Percentiles rank a stretch among this genome's conserved stretches.
Conservation (phyloP, 2,888 invertebrate genomes). For the Lymantria dispar region DNA sequence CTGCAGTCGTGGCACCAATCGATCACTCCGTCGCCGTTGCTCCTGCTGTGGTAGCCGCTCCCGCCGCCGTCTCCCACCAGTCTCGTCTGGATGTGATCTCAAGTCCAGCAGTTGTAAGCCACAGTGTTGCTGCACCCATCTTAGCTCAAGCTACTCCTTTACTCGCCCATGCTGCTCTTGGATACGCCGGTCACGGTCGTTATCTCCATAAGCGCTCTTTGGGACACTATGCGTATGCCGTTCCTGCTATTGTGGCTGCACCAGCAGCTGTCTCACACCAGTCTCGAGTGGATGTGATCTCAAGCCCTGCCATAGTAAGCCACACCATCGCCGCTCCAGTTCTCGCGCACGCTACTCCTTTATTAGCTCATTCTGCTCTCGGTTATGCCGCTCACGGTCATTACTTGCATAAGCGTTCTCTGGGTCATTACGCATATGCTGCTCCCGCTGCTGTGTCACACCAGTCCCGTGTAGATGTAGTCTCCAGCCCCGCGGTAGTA, state of each 20-base stretch:
- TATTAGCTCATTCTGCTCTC: slow-evolving; percentile 28
- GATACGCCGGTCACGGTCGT: slow-evolving; percentile 46
- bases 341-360: slow-evolving; percentile 12
- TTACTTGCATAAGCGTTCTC: slow-evolving; percentile 54
- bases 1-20: slow-evolving; percentile 41
- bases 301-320: slow-evolving; percentile 40
- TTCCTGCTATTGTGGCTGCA: slow-evolving; percentile 34
- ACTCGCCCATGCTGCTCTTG: slow-evolving; percentile 27
- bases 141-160: slow-evolving; percentile 10
- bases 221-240: slow-evolving; percentile 31
- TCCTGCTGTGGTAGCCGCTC: slow-evolving; percentile 32
- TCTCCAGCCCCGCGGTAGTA: slow-evolving; percentile 36
- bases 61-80: slow-evolving; percentile 62
- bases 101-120: slow-evolving; percentile 48
- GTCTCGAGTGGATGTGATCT: slow-evolving; percentile 53
- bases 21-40: slow-evolving; percentile 22
- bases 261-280: slow-evolving; percentile 50
- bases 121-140: slow-evolving; percentile 28
- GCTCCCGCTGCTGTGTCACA: slow-evolving; percentile 59
- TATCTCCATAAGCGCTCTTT: slow-evolving; percentile 54
- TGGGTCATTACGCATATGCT: slow-evolving; percentile 37
- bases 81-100: slow-evolving; percentile 55
- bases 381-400: slow-evolving; percentile 47
- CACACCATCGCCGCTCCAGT: slow-evolving; percentile 30
- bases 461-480: slow-evolving; percentile 59